Percentiles rank a stretch among this genome's conserved stretches.
phyloP scores from a whole-genome alignment of 2,797 vertebrate genomes.

The Hybognathus amarus region DNA sequence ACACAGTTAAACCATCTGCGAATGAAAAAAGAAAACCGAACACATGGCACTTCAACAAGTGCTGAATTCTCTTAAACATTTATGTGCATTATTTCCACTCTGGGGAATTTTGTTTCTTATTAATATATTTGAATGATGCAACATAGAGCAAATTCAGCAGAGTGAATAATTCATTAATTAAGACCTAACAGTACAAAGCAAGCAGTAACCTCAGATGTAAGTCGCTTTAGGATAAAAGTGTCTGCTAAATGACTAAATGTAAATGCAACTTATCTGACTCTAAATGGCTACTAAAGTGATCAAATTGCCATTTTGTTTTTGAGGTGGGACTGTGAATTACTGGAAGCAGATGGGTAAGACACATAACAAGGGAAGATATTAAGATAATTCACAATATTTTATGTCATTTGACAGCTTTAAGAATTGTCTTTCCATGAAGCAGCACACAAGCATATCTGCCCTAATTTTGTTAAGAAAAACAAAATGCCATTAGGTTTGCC shows the following conservation, averaged over 20 bases:
- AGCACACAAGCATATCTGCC: conserved; percentile 57
- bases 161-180: conserved; percentile 77
- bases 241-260: too few species aligned
- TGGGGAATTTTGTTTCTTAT: conserved; percentile 73
- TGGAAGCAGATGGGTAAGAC: conserved; percentile 50
- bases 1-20: conserved; percentile 62
- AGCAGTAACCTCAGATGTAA: conserved; percentile 49
- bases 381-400: conserved; percentile 61
- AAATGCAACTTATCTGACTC: conserved; percentile 55
- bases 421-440: conserved; percentile 62
- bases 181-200: conserved; percentile 65
- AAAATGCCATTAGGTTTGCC: conserved; percentile 69
- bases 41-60: conserved; percentile 62
- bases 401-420: conserved; percentile 64
- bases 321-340: conserved; percentile 46
- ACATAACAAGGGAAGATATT: conserved; percentile 56
- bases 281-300: conserved; percentile 56
- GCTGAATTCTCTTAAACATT: conserved; percentile 76
- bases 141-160: conserved; percentile 75
- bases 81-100: conserved; percentile 77
- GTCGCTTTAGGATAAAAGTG: too few species aligned
- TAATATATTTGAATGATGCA: conserved; percentile 79
- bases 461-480: conserved; percentile 65
- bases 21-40: conserved; percentile 37
- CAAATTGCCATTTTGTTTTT: conserved; percentile 57